Evolutionary conservation across 23 tunicate species (phyloP).

Genomic region (Pegea sp.): DNA sequence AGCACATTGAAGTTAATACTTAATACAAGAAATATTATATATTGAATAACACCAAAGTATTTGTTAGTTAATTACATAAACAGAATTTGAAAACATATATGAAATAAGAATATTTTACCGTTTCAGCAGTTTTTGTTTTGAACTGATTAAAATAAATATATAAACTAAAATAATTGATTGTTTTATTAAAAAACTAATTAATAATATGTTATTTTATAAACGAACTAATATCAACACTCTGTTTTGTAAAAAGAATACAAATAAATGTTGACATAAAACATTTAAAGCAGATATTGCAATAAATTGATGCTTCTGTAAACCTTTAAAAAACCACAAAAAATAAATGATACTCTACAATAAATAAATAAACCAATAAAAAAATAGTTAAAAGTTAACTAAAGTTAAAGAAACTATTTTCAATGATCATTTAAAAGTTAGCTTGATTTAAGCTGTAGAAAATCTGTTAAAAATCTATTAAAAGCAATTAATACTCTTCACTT

Average conservation of each 20-base stretch:
- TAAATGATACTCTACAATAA: background rate
- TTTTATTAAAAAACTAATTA: too few relatives aligned
- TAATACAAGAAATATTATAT: too few relatives aligned
- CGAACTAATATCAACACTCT: too few relatives aligned
- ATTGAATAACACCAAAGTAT: too few relatives aligned
- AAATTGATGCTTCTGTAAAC: constrained; percentile 83
- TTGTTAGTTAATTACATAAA: background rate
- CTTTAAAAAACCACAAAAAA: constrained; percentile 7
- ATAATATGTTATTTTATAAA: too few relatives aligned
- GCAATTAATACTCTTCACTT: constrained; percentile 31
- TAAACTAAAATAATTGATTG: background rate
- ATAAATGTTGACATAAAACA: constrained; percentile 61
- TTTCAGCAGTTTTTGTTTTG: constrained; percentile 1
- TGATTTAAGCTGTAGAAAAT: background rate
- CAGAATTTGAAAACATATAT: background rate
- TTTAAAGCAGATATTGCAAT: constrained; percentile 73
- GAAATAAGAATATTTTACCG: background rate
- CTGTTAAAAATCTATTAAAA: background rate
- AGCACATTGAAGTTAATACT: too few relatives aligned
- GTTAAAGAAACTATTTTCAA: background rate
- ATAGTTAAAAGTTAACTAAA: background rate
- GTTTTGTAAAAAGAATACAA: too few relatives aligned
- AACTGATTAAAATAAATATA: background rate
- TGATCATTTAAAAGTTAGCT: background rate
- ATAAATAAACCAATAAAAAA: background rate